A percentile compares a stretch with the other conserved stretches of the same genome.
Conservation (phyloP, 2,113 vertebrate genomes). For the Corvus moneduloides region DNA sequence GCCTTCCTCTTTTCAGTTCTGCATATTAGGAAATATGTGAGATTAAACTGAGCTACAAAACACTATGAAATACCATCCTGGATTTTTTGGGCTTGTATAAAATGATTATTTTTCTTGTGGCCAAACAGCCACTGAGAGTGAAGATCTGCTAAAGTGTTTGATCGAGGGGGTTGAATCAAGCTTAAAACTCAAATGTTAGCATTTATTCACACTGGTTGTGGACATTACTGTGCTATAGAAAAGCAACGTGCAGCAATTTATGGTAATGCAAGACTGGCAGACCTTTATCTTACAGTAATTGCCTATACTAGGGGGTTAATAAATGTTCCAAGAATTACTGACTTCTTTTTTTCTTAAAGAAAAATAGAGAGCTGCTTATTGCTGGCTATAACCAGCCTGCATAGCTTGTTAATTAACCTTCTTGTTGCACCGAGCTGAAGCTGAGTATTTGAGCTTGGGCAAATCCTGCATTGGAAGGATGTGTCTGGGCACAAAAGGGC, state of each 20-base stretch:
- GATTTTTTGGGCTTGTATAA: not conserved
- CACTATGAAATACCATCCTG: constrained; percentile 13
- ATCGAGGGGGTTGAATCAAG: not conserved
- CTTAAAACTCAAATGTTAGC: constrained; percentile 54
- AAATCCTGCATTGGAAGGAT: accelerated
- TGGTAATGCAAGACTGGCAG: constrained; percentile 68
- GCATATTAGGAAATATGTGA: not conserved
- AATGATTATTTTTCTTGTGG: constrained; percentile 27
- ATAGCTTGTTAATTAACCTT: constrained; percentile 59
- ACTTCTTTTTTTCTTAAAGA: constrained; percentile 51
- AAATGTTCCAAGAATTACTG: constrained; percentile 67
- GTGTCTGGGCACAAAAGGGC: not conserved
- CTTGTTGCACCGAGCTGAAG: not conserved
- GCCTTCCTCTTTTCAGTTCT: not conserved
- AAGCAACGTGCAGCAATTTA: constrained; percentile 60
- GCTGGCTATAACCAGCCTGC: constrained; percentile 2
- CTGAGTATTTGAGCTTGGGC: not conserved
- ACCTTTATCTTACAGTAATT: constrained; percentile 67
- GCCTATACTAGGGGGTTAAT: constrained; percentile 64
- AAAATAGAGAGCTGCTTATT: constrained; percentile 44
- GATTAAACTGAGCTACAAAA: constrained; percentile 50
- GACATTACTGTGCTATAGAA: constrained; percentile 44
- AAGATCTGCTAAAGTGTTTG: constrained; percentile 41
- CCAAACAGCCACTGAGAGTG: constrained; percentile 8
- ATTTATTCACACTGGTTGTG: constrained; percentile 42